A percentile compares a stretch with the other conserved stretches of the same genome.
Evolutionary conservation across 2,113 vertebrate genomes (phyloP).

Genomic region (Stegastes partitus): DNA sequence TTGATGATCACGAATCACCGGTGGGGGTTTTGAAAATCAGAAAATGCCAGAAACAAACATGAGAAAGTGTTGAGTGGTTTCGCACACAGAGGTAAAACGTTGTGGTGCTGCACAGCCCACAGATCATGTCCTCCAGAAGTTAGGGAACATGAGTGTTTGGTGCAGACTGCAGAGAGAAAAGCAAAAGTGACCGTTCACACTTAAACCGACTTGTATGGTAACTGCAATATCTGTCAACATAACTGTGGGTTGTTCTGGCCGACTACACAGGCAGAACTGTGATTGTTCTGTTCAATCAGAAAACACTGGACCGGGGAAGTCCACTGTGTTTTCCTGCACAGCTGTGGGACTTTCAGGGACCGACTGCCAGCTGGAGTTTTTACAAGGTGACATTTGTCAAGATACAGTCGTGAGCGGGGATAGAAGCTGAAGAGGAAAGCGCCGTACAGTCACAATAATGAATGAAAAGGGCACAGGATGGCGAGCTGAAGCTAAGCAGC

Average conservation of each 20-base stretch:
- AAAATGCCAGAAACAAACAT: no score
- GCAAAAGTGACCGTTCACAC: no score
- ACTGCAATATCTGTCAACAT: no score
- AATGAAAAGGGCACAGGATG: constrained; percentile 38
- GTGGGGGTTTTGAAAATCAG: no score
- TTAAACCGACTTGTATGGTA: no score
- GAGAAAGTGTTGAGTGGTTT: no score
- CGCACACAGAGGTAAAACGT: no score
- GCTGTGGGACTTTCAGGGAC: constrained; percentile 55
- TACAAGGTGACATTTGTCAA: constrained; percentile 67
- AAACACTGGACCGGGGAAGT: background rate
- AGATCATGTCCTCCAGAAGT: background rate
- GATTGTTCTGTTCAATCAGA: constrained; percentile 21
- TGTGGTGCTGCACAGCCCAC: no score
- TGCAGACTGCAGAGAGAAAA: no score
- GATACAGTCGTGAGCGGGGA: constrained; percentile 21
- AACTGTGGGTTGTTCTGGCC: no score
- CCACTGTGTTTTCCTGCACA: constrained; percentile 31
- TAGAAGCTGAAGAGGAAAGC: background rate
- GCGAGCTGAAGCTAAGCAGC: constrained; percentile 20
- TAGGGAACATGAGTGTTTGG: no score
- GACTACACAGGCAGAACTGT: background rate
- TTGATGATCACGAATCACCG: no score
- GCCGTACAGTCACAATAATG: constrained; percentile 8
- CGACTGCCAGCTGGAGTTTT: constrained; percentile 50